A percentile compares a stretch with the other conserved stretches of the same genome.
Evolutionary conservation across 2,888 invertebrate species (phyloP).

Genomic region (Adelognathus sp.): DNA sequence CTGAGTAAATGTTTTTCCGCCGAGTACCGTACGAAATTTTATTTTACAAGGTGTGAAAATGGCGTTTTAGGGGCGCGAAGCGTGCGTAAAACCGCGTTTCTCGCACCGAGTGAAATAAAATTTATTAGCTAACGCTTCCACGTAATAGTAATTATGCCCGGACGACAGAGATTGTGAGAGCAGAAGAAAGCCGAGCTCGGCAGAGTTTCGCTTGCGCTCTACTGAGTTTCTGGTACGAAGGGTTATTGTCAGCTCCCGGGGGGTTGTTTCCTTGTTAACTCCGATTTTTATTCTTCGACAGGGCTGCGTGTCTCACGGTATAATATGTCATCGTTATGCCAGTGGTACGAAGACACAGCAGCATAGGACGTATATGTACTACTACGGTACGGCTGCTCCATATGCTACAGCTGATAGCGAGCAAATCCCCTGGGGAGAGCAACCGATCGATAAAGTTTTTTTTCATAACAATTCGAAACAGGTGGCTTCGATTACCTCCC

Average conservation of each 20-base stretch:
- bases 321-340: slow-evolving; percentile 27
- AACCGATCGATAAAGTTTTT: slow-evolving; percentile 36
- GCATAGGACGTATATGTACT: background rate
- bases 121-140: no score
- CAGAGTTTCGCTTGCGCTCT: slow-evolving; percentile 48
- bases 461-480: slow-evolving; percentile 44
- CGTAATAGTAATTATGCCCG: slow-evolving; percentile 8
- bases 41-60: no score
- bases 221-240: slow-evolving; percentile 49
- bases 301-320: slow-evolving; percentile 8
- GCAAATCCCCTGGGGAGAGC: slow-evolving; percentile 30
- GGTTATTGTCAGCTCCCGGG: slow-evolving; percentile 52
- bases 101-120: no score
- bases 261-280: slow-evolving; percentile 58
- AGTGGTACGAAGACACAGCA: slow-evolving; percentile 24
- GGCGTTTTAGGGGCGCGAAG: no score
- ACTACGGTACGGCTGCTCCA: background rate
- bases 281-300: slow-evolving; percentile 55
- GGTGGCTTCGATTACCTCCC: slow-evolving; percentile 26
- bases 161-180: no score
- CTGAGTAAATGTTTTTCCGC: no score
- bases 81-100: no score
- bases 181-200: slow-evolving; percentile 42
- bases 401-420: background rate
- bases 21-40: no score